phyloP scores from a whole-genome alignment of 2,113 vertebrate species.

The Odocoileus hemionus region DNA sequence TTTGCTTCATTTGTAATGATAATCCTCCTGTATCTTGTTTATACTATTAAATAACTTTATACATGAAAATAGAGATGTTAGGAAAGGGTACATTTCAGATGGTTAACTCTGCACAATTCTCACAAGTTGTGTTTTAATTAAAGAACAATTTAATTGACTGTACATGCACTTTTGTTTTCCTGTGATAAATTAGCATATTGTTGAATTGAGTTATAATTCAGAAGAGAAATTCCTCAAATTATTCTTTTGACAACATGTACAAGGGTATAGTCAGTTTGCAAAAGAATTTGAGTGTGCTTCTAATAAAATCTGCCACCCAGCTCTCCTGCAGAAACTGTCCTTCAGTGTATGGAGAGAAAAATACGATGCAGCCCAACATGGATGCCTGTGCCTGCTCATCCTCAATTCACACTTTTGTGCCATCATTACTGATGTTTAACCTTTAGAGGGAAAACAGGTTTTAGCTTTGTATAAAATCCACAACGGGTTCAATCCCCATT shows the following conservation, averaged over 20 bases:
- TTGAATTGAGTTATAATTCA: not conserved
- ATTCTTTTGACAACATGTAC: not conserved
- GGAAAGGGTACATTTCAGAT: not conserved
- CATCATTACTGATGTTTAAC: not conserved
- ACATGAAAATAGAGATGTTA: not conserved
- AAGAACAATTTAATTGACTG: not conserved
- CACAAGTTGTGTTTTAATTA: not conserved
- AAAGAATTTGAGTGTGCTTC: not conserved
- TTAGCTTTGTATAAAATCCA: not conserved
- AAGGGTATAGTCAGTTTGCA: not conserved
- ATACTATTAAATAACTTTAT: not conserved
- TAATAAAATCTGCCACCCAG: not conserved
- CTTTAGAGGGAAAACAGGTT: not conserved
- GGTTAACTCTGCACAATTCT: not conserved
- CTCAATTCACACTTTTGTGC: not conserved
- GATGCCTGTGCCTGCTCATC: not conserved
- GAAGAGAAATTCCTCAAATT: not conserved
- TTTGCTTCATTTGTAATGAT: not conserved
- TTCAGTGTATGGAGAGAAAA: not conserved
- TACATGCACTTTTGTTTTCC: not conserved
- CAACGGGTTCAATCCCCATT: not conserved
- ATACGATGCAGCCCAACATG: accelerated
- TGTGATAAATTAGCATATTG: not conserved
- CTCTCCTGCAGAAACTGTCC: not conserved
- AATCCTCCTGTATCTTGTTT: not conserved